phyloP scores from a whole-genome alignment of 1,140 invertebrate genomes.

The Caenorhabditis brenneri region DNA sequence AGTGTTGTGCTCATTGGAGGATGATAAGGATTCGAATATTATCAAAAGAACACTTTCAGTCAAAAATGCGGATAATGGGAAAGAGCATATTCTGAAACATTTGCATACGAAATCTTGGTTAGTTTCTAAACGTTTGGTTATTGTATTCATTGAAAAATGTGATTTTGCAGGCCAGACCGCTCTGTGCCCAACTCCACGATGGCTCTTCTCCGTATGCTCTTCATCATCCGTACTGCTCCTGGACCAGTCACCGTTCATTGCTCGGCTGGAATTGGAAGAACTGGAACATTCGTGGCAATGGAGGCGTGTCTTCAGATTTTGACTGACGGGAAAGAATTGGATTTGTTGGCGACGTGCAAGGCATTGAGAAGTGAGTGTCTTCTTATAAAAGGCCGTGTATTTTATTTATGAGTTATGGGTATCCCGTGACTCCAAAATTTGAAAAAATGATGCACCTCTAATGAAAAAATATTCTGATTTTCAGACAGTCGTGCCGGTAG shows the following conservation, averaged over 20 bases:
- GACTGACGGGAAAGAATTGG: constrained; percentile 20
- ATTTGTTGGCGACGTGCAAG: neutral
- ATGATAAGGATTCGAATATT: neutral
- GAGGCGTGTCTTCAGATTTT: constrained; percentile 14
- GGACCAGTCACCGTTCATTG: constrained; percentile 3
- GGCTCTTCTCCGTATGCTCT: neutral
- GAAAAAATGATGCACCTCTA: too few species aligned
- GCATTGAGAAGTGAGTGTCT: neutral
- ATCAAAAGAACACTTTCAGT: neutral
- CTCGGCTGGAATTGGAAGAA: constrained; percentile 14
- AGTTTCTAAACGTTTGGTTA: too few species aligned
- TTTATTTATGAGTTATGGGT: too few species aligned
- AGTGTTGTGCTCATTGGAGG: neutral
- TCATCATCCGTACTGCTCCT: neutral
- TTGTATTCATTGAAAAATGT: too few species aligned
- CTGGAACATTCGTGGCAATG: constrained; percentile 5
- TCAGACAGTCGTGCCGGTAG: constrained; percentile 6
- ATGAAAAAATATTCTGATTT: too few species aligned
- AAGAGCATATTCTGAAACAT: neutral
- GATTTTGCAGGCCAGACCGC: constrained; percentile 7
- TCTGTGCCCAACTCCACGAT: neutral
- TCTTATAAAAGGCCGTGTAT: too few species aligned
- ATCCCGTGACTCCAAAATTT: too few species aligned
- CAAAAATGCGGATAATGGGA: neutral
- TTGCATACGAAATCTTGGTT: constrained; percentile 4